Evolutionary conservation across 2,888 invertebrate species (phyloP), one percentile per base, ranked within the genome.

Genomic region (Trichogramma dendrolimi): DNA sequence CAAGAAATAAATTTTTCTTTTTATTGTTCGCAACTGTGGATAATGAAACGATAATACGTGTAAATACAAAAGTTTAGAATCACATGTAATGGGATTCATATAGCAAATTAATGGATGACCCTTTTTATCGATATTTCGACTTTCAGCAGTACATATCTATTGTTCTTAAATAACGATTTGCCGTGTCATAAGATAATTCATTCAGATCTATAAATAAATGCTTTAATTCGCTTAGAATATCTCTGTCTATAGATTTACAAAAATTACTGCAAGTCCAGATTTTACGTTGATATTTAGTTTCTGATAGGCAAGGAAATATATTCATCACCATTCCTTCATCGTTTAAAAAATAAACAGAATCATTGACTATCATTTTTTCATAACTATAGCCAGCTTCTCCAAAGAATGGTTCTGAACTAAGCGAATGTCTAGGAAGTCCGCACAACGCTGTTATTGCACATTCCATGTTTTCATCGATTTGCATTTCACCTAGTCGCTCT

Each of bases 361-460:
- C 2, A 14, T 14, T n/a, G 8, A 48, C 11, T 40, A 11, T 42
- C 1, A 1, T 7, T 6, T n/a, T 49, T 44, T 44, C 6, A 44
- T 6, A 44, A 44, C 44, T 8, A 2, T 44, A 44, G 6, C 10
- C 44, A 8, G 44, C 10, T 8, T 44, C 10, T 44, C 10, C 7
- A 44, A 44, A 10, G 14, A 56, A 68, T 39, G 61, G 10, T 44
- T 68, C 68, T 1, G 66, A 53, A 8, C 64, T 59, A 5, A 64
- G 48, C 10, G 57, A 66, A 55, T 68, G 67, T 44, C 62, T 60
- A 40, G 63, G 56, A 27, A 4, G 1, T 10, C 62, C 63, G 51
- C 67, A 67, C 8, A 68, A 39, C 48, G 59, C 54, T 11, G 50
- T 38, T 39, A 67, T 43, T 57, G 62, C 49, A 44, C 42, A 43